phyloP scores from a whole-genome alignment of 1,140 invertebrate genomes.

The Leptopilina boulardi region DNA sequence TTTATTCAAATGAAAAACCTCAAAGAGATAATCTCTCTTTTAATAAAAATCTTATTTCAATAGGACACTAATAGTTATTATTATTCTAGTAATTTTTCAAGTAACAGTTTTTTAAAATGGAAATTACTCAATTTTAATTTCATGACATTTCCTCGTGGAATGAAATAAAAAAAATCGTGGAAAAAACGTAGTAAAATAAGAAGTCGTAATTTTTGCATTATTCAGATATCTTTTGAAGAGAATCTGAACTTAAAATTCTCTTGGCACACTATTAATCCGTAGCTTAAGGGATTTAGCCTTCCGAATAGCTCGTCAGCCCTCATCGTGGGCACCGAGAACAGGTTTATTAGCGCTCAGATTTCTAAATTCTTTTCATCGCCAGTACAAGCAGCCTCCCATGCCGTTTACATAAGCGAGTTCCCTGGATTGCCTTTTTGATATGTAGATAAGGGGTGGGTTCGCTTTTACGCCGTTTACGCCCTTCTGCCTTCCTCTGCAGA shows the following conservation, averaged over 20 bases:
- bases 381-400: constrained; percentile 67
- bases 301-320: constrained; percentile 74
- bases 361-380: constrained; percentile 76
- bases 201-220: constrained; percentile 30
- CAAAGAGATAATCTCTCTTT: too few species aligned
- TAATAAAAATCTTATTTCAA: too few species aligned
- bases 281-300: constrained; percentile 74
- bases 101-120: too few species aligned
- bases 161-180: not conserved
- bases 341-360: constrained; percentile 76
- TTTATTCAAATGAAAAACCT: too few species aligned
- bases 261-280: constrained; percentile 70
- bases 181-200: not conserved
- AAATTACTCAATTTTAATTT: too few species aligned
- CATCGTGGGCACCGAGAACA: constrained; percentile 65
- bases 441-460: constrained; percentile 74
- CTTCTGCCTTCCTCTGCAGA: constrained; percentile 52
- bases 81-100: too few species aligned
- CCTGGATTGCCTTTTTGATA: constrained; percentile 77
- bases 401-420: constrained; percentile 77
- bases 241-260: constrained; percentile 73
- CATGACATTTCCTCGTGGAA: too few species aligned
- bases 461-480: constrained; percentile 75
- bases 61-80: too few species aligned
- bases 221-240: constrained; percentile 17